These are phyloP conservation scores for Aphelenchoides besseyi DNA, from an alignment of 1,140 invertebrate species.

Conservation along the genomic window DNA sequence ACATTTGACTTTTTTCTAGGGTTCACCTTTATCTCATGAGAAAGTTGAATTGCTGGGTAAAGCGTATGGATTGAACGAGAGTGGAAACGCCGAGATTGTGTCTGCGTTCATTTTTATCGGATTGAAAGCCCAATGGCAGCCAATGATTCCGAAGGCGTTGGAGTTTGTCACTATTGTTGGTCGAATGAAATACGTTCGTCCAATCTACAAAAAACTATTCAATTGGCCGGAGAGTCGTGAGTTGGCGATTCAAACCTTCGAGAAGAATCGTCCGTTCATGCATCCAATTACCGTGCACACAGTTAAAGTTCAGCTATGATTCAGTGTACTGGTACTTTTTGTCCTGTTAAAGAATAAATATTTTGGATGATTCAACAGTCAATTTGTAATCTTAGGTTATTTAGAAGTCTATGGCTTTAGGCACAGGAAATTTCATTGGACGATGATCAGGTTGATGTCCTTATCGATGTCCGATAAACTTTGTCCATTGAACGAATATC, in stretches of 20 bases:
- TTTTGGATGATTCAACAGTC: too few species aligned
- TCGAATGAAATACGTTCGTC: constrained; percentile 83
- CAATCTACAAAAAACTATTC: constrained; percentile 70
- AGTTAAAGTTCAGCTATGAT: too few species aligned
- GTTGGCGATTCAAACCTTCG: constrained; percentile 35
- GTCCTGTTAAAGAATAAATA: too few species aligned
- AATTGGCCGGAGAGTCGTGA: constrained; percentile 33
- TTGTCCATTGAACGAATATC: too few species aligned
- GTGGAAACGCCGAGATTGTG: constrained; percentile 76
- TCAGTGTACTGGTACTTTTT: too few species aligned
- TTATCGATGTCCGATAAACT: too few species aligned
- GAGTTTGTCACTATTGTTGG: constrained; percentile 78
- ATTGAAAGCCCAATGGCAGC: constrained; percentile 72
- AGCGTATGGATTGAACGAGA: constrained; percentile 71
- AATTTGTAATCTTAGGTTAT: too few species aligned
- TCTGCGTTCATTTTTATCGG: constrained; percentile 69
- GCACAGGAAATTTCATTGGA: too few species aligned
- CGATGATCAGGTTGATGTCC: too few species aligned
- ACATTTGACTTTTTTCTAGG: constrained; percentile 12
- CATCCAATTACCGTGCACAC: constrained; percentile 54
- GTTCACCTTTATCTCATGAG: constrained; percentile 28
- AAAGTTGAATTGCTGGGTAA: constrained; percentile 67
- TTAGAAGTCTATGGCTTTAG: too few species aligned
- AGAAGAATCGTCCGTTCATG: constrained; percentile 37
- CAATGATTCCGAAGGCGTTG: constrained; percentile 70